Conservation (phyloP, 2,888 invertebrate genomes). For the Mechanitis mazaeus region DNA sequence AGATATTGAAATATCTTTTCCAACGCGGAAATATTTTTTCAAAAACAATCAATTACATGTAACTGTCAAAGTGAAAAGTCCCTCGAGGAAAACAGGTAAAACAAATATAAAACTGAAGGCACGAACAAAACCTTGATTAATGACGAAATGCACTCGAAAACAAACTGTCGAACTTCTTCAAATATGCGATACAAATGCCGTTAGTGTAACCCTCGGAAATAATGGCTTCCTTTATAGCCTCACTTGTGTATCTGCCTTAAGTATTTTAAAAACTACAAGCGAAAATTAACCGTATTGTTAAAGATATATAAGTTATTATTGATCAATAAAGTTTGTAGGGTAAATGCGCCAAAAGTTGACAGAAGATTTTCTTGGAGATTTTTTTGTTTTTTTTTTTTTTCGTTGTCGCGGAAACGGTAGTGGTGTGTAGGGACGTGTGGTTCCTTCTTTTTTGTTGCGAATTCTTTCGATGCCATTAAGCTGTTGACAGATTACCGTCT, state of each 20-base stretch:
- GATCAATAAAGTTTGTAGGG: slow-evolving; percentile 35
- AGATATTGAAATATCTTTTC: slow-evolving; percentile 10
- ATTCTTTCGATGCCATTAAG: slow-evolving; percentile 76
- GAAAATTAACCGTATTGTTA: slow-evolving; percentile 28
- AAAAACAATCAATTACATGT: slow-evolving; percentile 69
- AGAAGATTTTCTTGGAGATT: slow-evolving; percentile 54
- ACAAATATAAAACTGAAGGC: slow-evolving; percentile 59
- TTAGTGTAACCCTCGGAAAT: slow-evolving; percentile 70
- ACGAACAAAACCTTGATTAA: slow-evolving; percentile 75
- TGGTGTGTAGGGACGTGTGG: slow-evolving; percentile 67
- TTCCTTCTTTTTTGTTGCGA: slow-evolving; percentile 74
- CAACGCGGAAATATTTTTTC: slow-evolving; percentile 31
- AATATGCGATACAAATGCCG: slow-evolving; percentile 74
- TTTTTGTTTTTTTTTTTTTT: slow-evolving; percentile 69
- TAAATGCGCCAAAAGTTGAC: slow-evolving; percentile 48
- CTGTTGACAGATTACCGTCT: slow-evolving; percentile 72
- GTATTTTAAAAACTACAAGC: slow-evolving; percentile 23
- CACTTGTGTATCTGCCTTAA: slow-evolving; percentile 37
- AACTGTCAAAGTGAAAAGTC: slow-evolving; percentile 61
- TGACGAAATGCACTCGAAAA: slow-evolving; percentile 76
- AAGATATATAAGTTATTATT: slow-evolving; percentile 24
- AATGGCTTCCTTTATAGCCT: slow-evolving; percentile 69
- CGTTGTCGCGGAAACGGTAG: slow-evolving; percentile 68
- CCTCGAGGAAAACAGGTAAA: slow-evolving; percentile 64
- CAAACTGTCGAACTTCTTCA: slow-evolving; percentile 77